These are phyloP conservation scores for Prionace glauca DNA, from an alignment of 2,797 vertebrate genomes.

Conservation along the genomic window DNA sequence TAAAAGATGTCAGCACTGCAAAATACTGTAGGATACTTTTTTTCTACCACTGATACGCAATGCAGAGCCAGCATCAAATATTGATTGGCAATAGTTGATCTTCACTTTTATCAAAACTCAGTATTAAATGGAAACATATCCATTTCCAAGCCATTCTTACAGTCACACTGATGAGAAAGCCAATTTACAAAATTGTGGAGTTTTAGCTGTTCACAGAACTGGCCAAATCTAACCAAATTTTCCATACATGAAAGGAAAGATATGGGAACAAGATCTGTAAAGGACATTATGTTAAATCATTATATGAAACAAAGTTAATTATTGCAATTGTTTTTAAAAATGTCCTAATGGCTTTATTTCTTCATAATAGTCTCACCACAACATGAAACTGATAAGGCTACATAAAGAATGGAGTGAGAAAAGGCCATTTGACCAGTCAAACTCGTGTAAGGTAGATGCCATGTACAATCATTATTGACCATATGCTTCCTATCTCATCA, in stretches of 20 bases:
- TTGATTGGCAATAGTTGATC: background rate
- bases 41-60: background rate
- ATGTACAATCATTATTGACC: background rate
- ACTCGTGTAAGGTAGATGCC: background rate
- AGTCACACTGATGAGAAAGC: background rate
- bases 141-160: background rate
- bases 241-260: background rate
- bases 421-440: slow-evolving; percentile 3
- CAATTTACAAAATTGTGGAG: background rate
- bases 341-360: background rate
- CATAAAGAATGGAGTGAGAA: background rate
- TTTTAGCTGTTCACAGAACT: background rate
- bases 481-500: background rate
- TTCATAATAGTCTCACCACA: background rate
- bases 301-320: background rate
- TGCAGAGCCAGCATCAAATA: slow-evolving; percentile 7
- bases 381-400: background rate
- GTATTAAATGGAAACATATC: background rate
- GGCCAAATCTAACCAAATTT: too few species aligned
- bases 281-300: background rate
- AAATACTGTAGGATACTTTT: background rate
- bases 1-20: background rate
- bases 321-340: background rate
- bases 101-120: background rate
- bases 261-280: background rate